Evolutionary conservation across 2,888 invertebrate species (phyloP), one percentile per base, ranked within the genome.

Genomic region (Hemithea aestivaria): DNA sequence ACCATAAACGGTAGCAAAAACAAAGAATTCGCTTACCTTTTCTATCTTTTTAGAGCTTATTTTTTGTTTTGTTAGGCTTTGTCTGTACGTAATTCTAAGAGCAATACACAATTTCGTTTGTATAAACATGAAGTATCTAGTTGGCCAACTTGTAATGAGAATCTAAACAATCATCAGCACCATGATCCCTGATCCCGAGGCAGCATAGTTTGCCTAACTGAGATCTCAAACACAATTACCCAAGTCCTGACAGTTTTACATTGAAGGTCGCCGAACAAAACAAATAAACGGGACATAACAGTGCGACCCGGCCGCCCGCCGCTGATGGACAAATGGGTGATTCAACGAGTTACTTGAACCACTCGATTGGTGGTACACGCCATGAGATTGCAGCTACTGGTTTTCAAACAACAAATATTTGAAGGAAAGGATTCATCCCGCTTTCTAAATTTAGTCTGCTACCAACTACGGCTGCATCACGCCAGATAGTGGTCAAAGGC

Each of bases 321-420:
- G 66, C 16, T 74, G 74, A 80, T 62, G 70, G 80, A 81, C 79
- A 80, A 81, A 82, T 81, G 77, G 77, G 71, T 60, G 65, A 81
- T 82, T 60, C 69, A 72, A 56, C 66, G 71, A 72, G 70, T 75
- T 66, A 72, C 67, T 70, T 57, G 66, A 62, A 56, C 66, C 70
- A 61, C 70, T 63, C 53, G 51, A 58, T 32, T 29, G 32, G 25
- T 47, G 66, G 65, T 36, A n/a, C 45, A 58, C 64, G 51, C 33
- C 24, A 46, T 4, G 20, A 37, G 43, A 41, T 38, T 30, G 7
- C 28, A 36, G 45, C 48, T 16, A 16, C 2, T 16, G 16, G 16
- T 16, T 16, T 16, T 16, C n/a, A n/a, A n/a, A n/a, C n/a, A n/a
- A n/a, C n/a, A n/a, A n/a, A n/a, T n/a, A n/a, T n/a, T n/a, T n/a